A percentile compares a stretch with the other conserved stretches of the same genome.
Evolutionary conservation across 2,113 vertebrate species (phyloP).

Genomic region (human (Homo sapiens)): DNA sequence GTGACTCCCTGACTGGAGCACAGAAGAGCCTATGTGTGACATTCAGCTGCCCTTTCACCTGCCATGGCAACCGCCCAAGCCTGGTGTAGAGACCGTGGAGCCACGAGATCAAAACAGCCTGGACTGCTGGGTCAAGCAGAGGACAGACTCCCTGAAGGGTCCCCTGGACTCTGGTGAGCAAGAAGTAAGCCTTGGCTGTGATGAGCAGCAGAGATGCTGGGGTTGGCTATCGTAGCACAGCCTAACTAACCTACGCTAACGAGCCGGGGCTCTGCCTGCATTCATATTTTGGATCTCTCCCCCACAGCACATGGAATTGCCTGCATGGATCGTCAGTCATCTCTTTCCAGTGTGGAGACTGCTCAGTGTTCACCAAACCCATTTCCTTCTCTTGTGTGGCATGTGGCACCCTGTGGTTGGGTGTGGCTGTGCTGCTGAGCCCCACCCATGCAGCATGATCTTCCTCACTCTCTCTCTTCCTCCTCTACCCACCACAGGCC

Average conservation of each 20-base stretch:
- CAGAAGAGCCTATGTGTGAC: accelerated
- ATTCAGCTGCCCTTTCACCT: background rate
- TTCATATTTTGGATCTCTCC: background rate
- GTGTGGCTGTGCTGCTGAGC: background rate
- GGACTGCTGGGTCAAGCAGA: background rate
- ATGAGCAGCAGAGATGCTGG: accelerated
- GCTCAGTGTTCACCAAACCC: background rate
- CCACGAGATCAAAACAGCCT: background rate
- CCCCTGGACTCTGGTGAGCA: too few species aligned
- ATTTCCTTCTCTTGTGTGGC: background rate
- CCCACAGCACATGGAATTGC: accelerated
- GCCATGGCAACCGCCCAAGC: accelerated
- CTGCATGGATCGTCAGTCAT: background rate
- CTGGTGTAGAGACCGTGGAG: background rate
- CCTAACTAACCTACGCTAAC: background rate
- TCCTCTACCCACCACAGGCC: background rate
- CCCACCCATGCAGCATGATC: accelerated
- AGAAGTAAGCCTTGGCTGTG: background rate
- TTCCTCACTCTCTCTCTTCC: background rate
- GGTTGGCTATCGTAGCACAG: accelerated
- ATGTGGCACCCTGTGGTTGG: background rate
- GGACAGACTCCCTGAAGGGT: background rate
- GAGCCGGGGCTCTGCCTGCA: accelerated
- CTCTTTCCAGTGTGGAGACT: background rate
- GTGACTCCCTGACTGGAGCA: background rate